Evolutionary conservation across 2,888 invertebrate species (phyloP), one percentile per base, ranked within the genome.

Genomic region (Chloroclysta siterata): DNA sequence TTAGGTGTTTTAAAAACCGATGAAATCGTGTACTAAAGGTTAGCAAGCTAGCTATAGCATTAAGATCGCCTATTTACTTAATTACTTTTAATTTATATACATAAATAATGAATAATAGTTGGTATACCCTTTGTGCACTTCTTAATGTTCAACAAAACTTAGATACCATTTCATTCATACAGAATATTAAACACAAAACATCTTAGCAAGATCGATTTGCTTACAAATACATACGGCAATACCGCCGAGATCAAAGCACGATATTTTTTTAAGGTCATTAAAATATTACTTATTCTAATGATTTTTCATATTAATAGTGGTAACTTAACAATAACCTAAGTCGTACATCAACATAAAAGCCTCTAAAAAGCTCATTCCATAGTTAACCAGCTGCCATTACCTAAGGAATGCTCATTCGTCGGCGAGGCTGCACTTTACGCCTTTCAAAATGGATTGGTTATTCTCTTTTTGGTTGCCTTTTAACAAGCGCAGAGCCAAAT

Each of bases 351-450:
- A 36, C 8, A 44, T 42, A 13, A 39, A 28, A 22, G 52, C n/a
- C 22, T 56, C 39, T 62, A 69, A 69, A 47, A 80, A 81, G 80
- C 70, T 68, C 15, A 62, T 68, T 84, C 87, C 75, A 80, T 53
- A 72, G 42, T 68, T 63, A 52, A 46, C 6, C 14, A 63, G 54
- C 83, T 64, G 60, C 80, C 76, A 83, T 83, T 83, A 81, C 76
- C 78, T 66, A 71, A 78, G 81, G 85, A 85, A 87, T 86, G 85
- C 68, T 78, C 77, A 79, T 80, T 80, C 82, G 82, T 76, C 78
- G 80, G 71, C 76, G 76, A 72, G 81, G 72, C 80, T 80, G 75
- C 84, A 85, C 85, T 87, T 87, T 84, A 79, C 87, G 86, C 85
- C 85, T 79, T 78, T 77, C 74, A 77, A 81, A 86, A 84, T 83